Conservation (phyloP, 2,113 vertebrate species). For the Epinephelus cyanopodus region DNA sequence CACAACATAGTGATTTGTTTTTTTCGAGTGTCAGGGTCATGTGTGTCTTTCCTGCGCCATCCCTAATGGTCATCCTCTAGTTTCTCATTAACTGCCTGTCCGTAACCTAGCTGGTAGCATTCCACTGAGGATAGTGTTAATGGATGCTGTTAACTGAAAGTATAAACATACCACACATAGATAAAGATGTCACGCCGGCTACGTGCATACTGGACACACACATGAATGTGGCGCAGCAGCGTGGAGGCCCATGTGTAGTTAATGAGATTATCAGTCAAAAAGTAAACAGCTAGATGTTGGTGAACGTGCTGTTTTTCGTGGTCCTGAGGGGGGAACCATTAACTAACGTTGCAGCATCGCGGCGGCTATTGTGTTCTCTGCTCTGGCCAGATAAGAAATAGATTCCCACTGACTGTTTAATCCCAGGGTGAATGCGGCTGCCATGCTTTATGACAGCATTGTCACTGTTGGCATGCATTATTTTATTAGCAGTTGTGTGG, state of each 20-base stretch:
- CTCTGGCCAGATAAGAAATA: conserved; percentile 43
- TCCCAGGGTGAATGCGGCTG: conserved; percentile 32
- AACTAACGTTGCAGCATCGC: conserved; percentile 25
- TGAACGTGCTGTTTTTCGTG: conserved; percentile 19
- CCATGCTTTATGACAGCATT: conserved; percentile 2
- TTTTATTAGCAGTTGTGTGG: not conserved
- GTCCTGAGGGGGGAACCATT: conserved; percentile 35
- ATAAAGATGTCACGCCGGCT: conserved; percentile 32
- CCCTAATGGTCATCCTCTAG: conserved; percentile 45
- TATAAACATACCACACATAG: conserved; percentile 43
- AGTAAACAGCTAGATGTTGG: conserved; percentile 42
- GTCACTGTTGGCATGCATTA: not conserved
- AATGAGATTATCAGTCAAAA: conserved; percentile 60
- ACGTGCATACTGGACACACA: conserved; percentile 1
- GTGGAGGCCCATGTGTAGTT: conserved; percentile 21
- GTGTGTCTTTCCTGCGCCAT: not conserved
- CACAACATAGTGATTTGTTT: conserved; percentile 18
- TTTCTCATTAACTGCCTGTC: conserved; percentile 64
- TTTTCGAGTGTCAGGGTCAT: conserved; percentile 27
- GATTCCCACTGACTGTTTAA: conserved; percentile 30
- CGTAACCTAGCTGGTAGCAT: conserved; percentile 55
- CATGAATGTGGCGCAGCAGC: not conserved
- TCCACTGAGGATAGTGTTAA: conserved; percentile 58
- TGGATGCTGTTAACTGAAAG: conserved; percentile 66
- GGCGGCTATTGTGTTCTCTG: conserved; percentile 29